phyloP scores from a whole-genome alignment of 2,113 vertebrate species.

The Xiphophorus hellerii region DNA sequence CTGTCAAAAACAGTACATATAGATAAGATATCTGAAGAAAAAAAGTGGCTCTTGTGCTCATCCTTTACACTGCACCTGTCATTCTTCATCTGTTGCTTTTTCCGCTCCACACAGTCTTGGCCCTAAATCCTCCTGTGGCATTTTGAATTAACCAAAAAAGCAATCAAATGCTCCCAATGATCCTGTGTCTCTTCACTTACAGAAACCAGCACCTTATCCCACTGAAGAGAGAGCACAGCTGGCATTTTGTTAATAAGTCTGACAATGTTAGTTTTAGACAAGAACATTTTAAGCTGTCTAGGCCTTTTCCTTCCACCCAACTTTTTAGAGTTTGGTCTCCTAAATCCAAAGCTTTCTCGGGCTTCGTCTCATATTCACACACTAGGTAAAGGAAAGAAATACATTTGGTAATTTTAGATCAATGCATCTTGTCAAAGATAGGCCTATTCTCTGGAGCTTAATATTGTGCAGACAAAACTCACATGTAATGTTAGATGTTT shows the following conservation, averaged over 20 bases:
- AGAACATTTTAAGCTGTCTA: neutral
- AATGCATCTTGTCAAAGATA: neutral
- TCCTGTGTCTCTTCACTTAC: conserved; percentile 27
- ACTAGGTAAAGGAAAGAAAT: neutral
- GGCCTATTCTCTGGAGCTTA: neutral
- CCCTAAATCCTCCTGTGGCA: conserved; percentile 42
- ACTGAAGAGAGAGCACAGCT: conserved; percentile 16
- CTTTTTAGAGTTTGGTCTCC: conserved; percentile 16
- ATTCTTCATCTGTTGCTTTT: conserved; percentile 4
- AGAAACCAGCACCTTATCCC: conserved; percentile 20
- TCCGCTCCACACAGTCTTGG: conserved; percentile 30
- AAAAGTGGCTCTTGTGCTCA: conserved; percentile 7
- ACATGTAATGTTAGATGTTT: neutral
- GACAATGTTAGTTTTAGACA: neutral
- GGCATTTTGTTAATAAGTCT: conserved; percentile 2
- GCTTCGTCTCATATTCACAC: neutral
- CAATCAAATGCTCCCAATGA: conserved; percentile 21
- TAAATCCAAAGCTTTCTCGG: neutral
- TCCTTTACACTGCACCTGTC: neutral
- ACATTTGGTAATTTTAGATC: neutral
- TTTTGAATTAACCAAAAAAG: conserved; percentile 12
- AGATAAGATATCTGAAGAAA: conserved; percentile 14
- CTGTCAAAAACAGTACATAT: conserved; percentile 19
- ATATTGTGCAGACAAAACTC: neutral
- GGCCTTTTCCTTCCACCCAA: neutral